Evolutionary conservation across 2,797 vertebrate genomes (phyloP).

Genomic region (Lemur catta): DNA sequence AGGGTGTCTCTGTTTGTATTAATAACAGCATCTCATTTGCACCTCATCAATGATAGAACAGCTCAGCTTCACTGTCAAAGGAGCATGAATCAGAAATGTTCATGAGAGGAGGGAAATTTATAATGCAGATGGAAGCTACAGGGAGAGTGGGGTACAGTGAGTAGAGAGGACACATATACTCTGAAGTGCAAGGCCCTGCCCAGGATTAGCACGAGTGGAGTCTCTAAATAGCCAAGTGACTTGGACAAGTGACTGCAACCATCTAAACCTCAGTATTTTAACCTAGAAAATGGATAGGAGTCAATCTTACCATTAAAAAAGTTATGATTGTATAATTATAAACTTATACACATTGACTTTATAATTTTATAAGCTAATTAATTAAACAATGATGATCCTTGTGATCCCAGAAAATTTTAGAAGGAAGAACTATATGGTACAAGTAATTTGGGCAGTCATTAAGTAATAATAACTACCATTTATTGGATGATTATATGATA

Average conservation of each 20-base stretch:
- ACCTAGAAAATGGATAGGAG: not conserved
- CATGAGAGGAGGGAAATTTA: not conserved
- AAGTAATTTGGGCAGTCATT: not conserved
- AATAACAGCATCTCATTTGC: slow-evolving; percentile 61
- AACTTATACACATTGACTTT: not conserved
- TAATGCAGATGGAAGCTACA: not conserved
- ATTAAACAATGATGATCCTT: not conserved
- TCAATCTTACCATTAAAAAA: not conserved
- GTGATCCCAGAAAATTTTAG: not conserved
- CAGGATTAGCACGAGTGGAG: not conserved
- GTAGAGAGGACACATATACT: not conserved
- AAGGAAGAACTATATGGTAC: not conserved
- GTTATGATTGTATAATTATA: not conserved
- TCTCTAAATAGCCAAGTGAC: not conserved
- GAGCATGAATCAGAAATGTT: slow-evolving; percentile 47
- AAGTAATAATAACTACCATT: not conserved
- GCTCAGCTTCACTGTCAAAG: slow-evolving; percentile 2
- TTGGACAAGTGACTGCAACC: not conserved
- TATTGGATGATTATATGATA: not conserved
- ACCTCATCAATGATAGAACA: slow-evolving; percentile 49
- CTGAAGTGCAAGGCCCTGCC: not conserved
- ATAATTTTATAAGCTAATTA: not conserved
- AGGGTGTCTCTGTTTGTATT: slow-evolving; percentile 60
- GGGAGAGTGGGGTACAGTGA: not conserved
- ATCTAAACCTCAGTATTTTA: not conserved